A percentile compares a stretch with the other conserved stretches of the same genome.
Conservation (phyloP, 2,888 invertebrate species). For the Teleogryllus oceanicus region DNA sequence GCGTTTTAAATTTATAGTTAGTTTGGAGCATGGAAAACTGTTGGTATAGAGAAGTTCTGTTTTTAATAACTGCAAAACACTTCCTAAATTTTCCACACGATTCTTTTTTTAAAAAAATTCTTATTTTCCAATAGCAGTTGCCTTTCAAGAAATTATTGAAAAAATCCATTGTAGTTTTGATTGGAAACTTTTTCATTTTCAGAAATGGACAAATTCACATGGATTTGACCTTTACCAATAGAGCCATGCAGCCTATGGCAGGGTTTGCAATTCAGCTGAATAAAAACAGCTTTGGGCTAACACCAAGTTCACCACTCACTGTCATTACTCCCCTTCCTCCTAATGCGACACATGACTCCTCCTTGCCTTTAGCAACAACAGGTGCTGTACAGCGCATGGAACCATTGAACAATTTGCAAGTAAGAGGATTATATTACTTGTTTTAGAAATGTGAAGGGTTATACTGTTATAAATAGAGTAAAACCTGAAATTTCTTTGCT, state of each 20-base stretch:
- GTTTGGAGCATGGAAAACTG: too few relatives aligned
- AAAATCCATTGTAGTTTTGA: too few relatives aligned
- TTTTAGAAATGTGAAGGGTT: too few relatives aligned
- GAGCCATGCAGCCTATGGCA: conserved; percentile 96
- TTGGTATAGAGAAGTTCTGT: too few relatives aligned
- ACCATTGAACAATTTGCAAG: conserved; percentile 92
- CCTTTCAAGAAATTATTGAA: too few relatives aligned
- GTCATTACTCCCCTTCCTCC: conserved; percentile 74
- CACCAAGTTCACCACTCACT: conserved; percentile 78
- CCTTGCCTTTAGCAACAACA: conserved; percentile 71
- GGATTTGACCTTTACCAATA: conserved; percentile 96
- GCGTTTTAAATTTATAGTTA: too few relatives aligned
- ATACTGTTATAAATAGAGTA: too few relatives aligned
- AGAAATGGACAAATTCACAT: conserved; percentile 82
- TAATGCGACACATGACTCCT: conserved; percentile 73
- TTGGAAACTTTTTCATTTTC: conserved; percentile 1
- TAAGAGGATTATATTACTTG: conserved; percentile 40
- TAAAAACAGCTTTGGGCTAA: conserved; percentile 96
- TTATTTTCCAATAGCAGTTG: too few relatives aligned
- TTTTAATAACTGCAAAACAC: too few relatives aligned
- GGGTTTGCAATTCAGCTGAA: conserved; percentile 98
- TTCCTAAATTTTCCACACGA: too few relatives aligned
- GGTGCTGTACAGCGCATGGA: conserved; percentile 97
- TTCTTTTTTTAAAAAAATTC: too few relatives aligned
- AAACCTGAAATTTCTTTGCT: too few relatives aligned